Conservation (phyloP, 2,113 vertebrate species). For the Macrotis lagotis region DNA sequence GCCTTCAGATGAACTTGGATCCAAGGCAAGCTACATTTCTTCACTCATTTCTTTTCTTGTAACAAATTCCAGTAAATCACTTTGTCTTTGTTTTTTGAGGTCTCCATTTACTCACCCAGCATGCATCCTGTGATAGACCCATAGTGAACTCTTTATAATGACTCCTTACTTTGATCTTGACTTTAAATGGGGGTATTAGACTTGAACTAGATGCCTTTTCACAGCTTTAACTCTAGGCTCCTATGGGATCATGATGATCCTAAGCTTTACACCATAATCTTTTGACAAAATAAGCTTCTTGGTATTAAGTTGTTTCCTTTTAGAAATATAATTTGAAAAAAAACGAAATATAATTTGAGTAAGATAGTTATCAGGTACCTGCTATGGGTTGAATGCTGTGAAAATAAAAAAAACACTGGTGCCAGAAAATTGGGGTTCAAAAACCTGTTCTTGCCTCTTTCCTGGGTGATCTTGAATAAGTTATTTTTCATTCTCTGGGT, state of each 20-base stretch:
- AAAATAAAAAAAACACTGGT: neutral
- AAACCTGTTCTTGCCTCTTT: neutral
- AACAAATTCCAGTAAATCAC: constrained; percentile 30
- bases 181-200: neutral
- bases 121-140: neutral
- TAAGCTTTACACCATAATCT: neutral
- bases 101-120: neutral
- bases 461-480: neutral
- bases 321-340: neutral
- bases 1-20: constrained; percentile 6
- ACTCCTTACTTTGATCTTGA: neutral
- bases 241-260: neutral
- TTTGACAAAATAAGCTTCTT: neutral
- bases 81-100: neutral
- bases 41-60: neutral
- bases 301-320: neutral
- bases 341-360: neutral
- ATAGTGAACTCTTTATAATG: neutral
- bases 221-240: neutral
- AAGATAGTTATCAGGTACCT: neutral
- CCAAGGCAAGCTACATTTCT: neutral
- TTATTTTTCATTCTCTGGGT: neutral
- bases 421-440: neutral
- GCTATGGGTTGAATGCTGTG: neutral
- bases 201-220: neutral